Evolutionary conservation across 2,113 vertebrate species (phyloP), one percentile per base, ranked within the genome.

Genomic region (Semnornis frantzii): DNA sequence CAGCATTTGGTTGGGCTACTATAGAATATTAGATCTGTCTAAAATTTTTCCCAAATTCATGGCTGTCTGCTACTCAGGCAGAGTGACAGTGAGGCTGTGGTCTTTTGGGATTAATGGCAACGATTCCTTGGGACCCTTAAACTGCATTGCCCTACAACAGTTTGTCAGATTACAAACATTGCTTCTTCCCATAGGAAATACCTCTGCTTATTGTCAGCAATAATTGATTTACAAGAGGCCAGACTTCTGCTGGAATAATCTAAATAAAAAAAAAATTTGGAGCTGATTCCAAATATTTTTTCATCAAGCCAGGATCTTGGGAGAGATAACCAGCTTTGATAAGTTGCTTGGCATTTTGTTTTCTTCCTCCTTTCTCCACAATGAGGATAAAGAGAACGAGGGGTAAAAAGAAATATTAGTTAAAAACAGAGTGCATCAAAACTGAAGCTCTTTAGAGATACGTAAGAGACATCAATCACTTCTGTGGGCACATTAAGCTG

Each of bases 1-100:
- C 50, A 91, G 91, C 95, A 96, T 97, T 97, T 97, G 94, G 92
- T 96, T 96, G 95, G 95, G 92, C 85, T 97, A 94, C 80, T 68
- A 52, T 75, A 96, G 69, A 84, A 76, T 96, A 80, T 73, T 94
- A 91, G 46, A 87, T 96, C 94, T 96, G 84, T 86, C 96, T 95
- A 83, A 93, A 89, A 91, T 95, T 85, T 87, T 70, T 44, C 46
- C 83, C 30, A 90, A 75, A 95, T 93, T 88, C 23, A 25, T 69
- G 89, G 33, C 63, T 82, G 17, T 84, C 83, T 94, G 88, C 87
- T 92, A 42, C 66, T 87, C 73, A 70, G 93, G 63, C 73, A 95
- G 94, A 92, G 74, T 64, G 39, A 39, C 71, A 39, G 37, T 11
- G 60, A 31, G 70, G 21, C 48, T 69, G 81, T 18, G 48, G 69